Percentiles rank a stretch among this genome's conserved stretches.
phyloP scores from a whole-genome alignment of 1,140 invertebrate genomes.

The Papilio machaon region DNA sequence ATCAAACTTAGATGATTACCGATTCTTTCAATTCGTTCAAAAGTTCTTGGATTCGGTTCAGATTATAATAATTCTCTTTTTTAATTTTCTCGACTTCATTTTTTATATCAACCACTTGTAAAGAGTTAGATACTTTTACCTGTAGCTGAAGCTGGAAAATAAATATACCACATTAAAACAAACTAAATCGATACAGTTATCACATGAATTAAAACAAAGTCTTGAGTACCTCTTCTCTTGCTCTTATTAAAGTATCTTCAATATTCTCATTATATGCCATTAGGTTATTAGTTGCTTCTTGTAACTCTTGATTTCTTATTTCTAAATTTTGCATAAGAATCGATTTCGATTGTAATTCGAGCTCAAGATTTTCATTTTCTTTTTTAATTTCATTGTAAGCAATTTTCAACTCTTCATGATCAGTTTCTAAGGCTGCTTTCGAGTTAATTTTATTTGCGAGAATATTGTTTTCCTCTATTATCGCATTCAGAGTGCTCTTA shows the following conservation, averaged over 20 bases:
- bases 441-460: slow-evolving; percentile 57
- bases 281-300: slow-evolving; percentile 55
- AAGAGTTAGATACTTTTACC: slow-evolving; percentile 39
- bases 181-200: background rate
- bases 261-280: slow-evolving; percentile 57
- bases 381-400: slow-evolving; percentile 46
- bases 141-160: slow-evolving; percentile 52
- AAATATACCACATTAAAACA: background rate
- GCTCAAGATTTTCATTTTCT: slow-evolving; percentile 62
- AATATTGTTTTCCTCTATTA: slow-evolving; percentile 55
- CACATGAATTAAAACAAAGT: too few relatives aligned
- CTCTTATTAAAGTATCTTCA: slow-evolving; percentile 57
- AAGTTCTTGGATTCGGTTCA: slow-evolving; percentile 59
- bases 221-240: slow-evolving; percentile 54
- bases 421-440: slow-evolving; percentile 54
- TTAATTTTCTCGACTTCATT: slow-evolving; percentile 65
- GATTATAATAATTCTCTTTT: slow-evolving; percentile 57
- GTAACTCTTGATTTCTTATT: slow-evolving; percentile 56
- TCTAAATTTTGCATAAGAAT: slow-evolving; percentile 51
- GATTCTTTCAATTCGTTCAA: slow-evolving; percentile 63
- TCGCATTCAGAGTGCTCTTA: slow-evolving; percentile 46
- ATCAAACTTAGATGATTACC: slow-evolving; percentile 48
- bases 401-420: slow-evolving; percentile 53
- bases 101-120: slow-evolving; percentile 47
- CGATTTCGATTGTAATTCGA: slow-evolving; percentile 51